Evolutionary conservation across 2,797 vertebrate species (phyloP).

Genomic region (Chelonia mydas): DNA sequence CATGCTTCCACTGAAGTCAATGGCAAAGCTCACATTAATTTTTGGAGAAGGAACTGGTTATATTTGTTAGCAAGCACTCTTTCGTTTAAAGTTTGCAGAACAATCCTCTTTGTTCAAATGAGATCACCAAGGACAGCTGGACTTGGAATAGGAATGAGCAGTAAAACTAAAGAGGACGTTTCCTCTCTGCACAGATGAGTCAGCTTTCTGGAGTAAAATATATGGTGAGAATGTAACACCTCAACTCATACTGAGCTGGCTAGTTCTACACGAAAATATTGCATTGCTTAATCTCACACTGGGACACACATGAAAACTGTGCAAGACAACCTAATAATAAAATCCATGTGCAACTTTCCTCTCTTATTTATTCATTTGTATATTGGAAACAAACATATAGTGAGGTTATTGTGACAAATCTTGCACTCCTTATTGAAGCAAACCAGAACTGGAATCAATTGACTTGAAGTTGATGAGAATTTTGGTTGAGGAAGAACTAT

Average conservation of each 20-base stretch:
- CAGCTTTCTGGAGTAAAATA: not conserved
- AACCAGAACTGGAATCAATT: not conserved
- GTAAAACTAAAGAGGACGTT: not conserved
- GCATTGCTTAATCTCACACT: not conserved
- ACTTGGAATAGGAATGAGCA: not conserved
- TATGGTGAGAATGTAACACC: not conserved
- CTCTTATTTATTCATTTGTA: too few species aligned
- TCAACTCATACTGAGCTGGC: not conserved
- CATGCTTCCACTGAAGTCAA: too few species aligned
- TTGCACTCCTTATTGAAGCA: too few species aligned
- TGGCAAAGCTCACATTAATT: too few species aligned
- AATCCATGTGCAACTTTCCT: not conserved
- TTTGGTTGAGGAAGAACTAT: not conserved
- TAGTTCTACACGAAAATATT: not conserved
- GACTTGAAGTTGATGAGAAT: not conserved
- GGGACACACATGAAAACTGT: not conserved
- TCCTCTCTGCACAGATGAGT: not conserved
- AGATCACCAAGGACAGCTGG: conserved; percentile 2
- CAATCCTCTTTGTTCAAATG: not conserved
- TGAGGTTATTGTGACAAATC: not conserved
- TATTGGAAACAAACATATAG: not conserved
- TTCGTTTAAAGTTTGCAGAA: not conserved
- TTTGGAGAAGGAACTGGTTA: not conserved
- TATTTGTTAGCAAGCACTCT: not conserved
- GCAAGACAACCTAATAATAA: not conserved